Base-by-base conservation (phyloP, 2,797 vertebrate genomes). In the Astyanax mexicanus region DNA sequence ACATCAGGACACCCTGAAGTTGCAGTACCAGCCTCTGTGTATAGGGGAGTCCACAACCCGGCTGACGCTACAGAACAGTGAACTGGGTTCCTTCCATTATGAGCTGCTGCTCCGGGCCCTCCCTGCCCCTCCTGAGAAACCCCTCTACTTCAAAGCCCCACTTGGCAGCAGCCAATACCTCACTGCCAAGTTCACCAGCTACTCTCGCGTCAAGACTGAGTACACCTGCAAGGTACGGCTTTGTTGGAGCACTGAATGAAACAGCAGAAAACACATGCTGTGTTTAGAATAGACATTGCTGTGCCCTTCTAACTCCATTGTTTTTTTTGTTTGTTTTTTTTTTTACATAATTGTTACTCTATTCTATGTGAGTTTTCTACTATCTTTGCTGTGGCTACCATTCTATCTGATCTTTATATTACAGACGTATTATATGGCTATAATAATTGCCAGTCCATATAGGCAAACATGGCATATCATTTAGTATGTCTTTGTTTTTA, bases 11-110 rank as follows among this genome's bases (percentile, higher is more conserved):
- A 78, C 77, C 0, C 80, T 97, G 70, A 91, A 84, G 1, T 92
- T 97, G 29, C 93, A 96, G 81, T 98, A 94, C 90, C 95, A 90
- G 83, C 96, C 95, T 8, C 77, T 96, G 68, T 91, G 83, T 72
- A 68, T 71, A 3, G 95, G 95, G 0, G 90, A 95, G 70, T 89
- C 81, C 15, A 86, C 84, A 0, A 86, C 91, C 1, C 86, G 82
- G 11, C 92, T 97, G 44, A 89, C 80, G 3, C 84, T 98, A n/a
- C 83, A 80, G 66, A 94, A 88, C 81, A 82, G 3, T 0, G 94
- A 97, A 1, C 81, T 98, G 78, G 94, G 94, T 35, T 81, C 77
- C 81, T 97, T 93, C 81, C 88, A 91, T 66, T 96, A 97, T 2
- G 90, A 95, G 4, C 92, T 98, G 81, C 81, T 75, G 5, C 86